Percentiles rank a stretch among this genome's conserved stretches.
Conservation (phyloP, 2,797 vertebrate species). For the Heterohyrax brucei region DNA sequence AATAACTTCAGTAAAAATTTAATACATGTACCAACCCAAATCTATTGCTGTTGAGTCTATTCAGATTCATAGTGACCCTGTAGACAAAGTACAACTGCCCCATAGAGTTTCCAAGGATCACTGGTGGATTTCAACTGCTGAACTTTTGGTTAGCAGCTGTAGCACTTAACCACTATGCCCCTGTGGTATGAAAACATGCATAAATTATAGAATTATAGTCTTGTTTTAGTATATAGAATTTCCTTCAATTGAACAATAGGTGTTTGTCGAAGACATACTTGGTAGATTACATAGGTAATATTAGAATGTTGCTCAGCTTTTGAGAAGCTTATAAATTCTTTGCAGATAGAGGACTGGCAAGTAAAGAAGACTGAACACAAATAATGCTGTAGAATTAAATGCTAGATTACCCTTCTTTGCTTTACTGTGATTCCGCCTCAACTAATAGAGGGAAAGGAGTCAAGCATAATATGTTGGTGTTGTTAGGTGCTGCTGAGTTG, state of each 20-base stretch:
- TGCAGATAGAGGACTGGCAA: background rate
- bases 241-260: background rate
- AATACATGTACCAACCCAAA: background rate
- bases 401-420: background rate
- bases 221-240: slow-evolving; percentile 47
- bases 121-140: too few relatives aligned
- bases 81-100: too few relatives aligned
- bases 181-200: background rate
- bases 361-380: background rate
- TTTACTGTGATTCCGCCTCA: background rate
- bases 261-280: background rate
- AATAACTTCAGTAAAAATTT: background rate
- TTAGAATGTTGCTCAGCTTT: background rate
- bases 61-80: too few relatives aligned
- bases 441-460: background rate
- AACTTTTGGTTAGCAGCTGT: too few relatives aligned
- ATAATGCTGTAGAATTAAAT: slow-evolving; percentile 29
- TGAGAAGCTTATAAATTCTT: background rate
- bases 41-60: too few relatives aligned
- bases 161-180: too few relatives aligned
- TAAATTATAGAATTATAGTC: background rate
- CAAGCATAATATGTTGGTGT: background rate
- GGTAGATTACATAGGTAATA: background rate
- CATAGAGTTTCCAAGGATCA: too few relatives aligned
- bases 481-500: too few relatives aligned